These are phyloP conservation scores for Virgularia gustaviana DNA, from an alignment of 92 coral and sea anemone genomes.

Conservation along the genomic window DNA sequence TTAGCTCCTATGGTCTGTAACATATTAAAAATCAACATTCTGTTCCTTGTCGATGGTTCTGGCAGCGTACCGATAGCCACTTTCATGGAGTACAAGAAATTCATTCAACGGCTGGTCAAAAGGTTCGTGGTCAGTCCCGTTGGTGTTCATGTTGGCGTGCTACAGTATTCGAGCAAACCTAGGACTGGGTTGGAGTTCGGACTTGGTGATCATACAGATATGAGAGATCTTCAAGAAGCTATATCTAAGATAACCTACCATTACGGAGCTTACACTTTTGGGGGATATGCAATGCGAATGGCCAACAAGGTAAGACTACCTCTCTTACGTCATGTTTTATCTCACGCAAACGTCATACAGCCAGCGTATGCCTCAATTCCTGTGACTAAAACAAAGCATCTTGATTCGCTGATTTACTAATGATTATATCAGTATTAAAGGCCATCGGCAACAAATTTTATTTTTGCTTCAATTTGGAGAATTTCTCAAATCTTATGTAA, in stretches of 20 bases:
- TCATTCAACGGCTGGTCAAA: constrained; percentile 21
- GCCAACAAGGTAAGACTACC: constrained; percentile 33
- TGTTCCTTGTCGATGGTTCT: constrained; percentile 37
- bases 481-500: too few species aligned
- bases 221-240: constrained; percentile 3
- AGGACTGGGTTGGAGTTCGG: constrained; percentile 13
- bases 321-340: too few species aligned
- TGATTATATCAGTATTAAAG: too few species aligned
- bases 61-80: constrained; percentile 20
- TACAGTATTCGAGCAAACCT: constrained; percentile 18
- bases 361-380: too few species aligned
- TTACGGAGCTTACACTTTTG: constrained; percentile 34
- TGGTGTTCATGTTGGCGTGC: constrained; percentile 16
- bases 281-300: constrained; percentile 23
- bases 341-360: too few species aligned
- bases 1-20: constrained; percentile 1
- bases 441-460: too few species aligned
- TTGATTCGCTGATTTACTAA: too few species aligned
- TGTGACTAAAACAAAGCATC: too few species aligned
- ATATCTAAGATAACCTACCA: constrained; percentile 13
- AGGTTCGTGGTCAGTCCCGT: constrained; percentile 10
- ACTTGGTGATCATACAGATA: background rate
- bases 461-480: too few species aligned
- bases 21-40: constrained; percentile 5
- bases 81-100: constrained; percentile 23